These are phyloP conservation scores for Boloria euphrosyne DNA, from an alignment of 2,888 invertebrate species.

Conservation along the genomic window DNA sequence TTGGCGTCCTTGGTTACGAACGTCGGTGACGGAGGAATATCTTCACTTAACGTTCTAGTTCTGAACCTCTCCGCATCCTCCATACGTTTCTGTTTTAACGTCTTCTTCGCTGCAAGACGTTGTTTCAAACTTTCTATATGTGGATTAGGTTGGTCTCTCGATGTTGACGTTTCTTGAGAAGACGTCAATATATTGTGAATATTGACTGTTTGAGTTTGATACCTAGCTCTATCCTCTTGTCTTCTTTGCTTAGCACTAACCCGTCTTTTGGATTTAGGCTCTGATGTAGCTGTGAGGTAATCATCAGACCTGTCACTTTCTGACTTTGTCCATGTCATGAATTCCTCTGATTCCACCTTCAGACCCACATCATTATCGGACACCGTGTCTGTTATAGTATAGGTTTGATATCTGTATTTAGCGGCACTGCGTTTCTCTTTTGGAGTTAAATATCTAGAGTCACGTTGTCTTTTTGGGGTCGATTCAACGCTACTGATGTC, in stretches of 20 bases:
- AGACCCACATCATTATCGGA: slow-evolving; percentile 58
- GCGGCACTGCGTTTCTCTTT: slow-evolving; percentile 89
- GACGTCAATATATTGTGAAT: slow-evolving; percentile 57
- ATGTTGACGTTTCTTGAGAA: slow-evolving; percentile 46
- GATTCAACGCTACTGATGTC: slow-evolving; percentile 89
- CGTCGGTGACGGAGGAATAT: slow-evolving; percentile 76
- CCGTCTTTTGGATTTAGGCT: slow-evolving; percentile 63
- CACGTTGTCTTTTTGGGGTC: slow-evolving; percentile 85
- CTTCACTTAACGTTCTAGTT: slow-evolving; percentile 86
- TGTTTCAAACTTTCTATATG: slow-evolving; percentile 68
- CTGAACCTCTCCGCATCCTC: slow-evolving; percentile 88
- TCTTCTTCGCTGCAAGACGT: slow-evolving; percentile 71
- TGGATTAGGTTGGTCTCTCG: slow-evolving; percentile 55
- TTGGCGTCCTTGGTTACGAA: slow-evolving; percentile 72
- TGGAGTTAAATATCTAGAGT: slow-evolving; percentile 84
- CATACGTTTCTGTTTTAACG: slow-evolving; percentile 81
- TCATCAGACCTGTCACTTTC: slow-evolving; percentile 72
- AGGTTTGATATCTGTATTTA: slow-evolving; percentile 91
- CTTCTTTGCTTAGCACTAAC: slow-evolving; percentile 85
- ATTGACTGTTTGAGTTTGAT: slow-evolving; percentile 85
- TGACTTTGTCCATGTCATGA: slow-evolving; percentile 72
- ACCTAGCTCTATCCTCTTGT: slow-evolving; percentile 85
- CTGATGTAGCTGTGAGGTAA: slow-evolving; percentile 62
- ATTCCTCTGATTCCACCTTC: slow-evolving; percentile 63
- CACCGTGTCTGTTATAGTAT: slow-evolving; percentile 86